Evolutionary conservation across 2,888 invertebrate species (phyloP).

Genomic region (Cataglyphis livida): DNA sequence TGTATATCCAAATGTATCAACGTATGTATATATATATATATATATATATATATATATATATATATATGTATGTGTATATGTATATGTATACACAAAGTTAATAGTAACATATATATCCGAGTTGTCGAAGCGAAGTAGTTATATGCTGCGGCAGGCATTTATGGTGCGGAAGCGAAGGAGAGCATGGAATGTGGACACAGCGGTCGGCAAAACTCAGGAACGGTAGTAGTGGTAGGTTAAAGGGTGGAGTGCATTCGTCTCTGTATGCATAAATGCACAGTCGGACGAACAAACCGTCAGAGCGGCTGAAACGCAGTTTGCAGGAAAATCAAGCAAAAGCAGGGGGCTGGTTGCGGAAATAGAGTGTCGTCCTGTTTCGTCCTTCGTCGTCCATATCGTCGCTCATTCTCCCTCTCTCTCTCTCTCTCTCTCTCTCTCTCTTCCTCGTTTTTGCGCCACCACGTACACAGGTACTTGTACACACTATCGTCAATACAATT

Average conservation of each 20-base stretch:
- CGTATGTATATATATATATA: conserved; percentile 4
- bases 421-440: background rate
- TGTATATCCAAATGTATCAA: background rate
- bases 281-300: conserved; percentile 68
- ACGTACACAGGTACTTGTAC: background rate
- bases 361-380: conserved; percentile 65
- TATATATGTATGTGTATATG: background rate
- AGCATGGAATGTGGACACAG: conserved; percentile 68
- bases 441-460: background rate
- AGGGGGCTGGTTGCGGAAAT: conserved; percentile 67
- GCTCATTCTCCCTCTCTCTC: background rate
- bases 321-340: conserved; percentile 69
- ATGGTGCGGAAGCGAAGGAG: conserved; percentile 65
- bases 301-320: conserved; percentile 68
- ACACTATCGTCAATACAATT: conserved; percentile 6
- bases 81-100: conserved; percentile 52
- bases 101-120: conserved; percentile 54
- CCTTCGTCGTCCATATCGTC: conserved; percentile 41
- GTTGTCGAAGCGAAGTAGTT: conserved; percentile 62
- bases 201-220: conserved; percentile 69
- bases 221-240: conserved; percentile 47
- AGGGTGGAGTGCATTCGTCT: conserved; percentile 48
- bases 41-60: background rate
- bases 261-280: conserved; percentile 73
- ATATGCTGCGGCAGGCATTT: conserved; percentile 52